These are phyloP conservation scores for Oligia latruncula DNA, from an alignment of 2,888 invertebrate species.

Conservation along the genomic window DNA sequence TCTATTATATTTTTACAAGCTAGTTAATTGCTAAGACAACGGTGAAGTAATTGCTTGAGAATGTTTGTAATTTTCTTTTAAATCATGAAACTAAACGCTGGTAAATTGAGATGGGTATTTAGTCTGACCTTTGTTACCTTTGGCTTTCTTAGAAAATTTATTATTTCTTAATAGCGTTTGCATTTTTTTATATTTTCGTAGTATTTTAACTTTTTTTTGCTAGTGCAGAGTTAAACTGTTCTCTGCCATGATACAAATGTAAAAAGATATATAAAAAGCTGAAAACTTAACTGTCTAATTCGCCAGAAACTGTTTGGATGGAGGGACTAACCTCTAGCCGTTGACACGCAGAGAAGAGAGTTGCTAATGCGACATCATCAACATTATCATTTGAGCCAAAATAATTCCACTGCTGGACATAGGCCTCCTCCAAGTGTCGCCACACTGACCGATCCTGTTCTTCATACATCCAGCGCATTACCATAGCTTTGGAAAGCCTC, in stretches of 20 bases:
- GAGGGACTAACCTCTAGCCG: neutral
- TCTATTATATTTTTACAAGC: neutral
- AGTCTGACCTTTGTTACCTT: neutral
- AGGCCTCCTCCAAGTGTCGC: neutral
- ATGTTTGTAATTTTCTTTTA: neutral
- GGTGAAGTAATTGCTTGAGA: neutral
- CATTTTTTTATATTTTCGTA: neutral
- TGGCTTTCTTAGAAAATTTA: conserved; percentile 5
- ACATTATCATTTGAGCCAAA: neutral
- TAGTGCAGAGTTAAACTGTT: neutral
- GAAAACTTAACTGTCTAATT: neutral
- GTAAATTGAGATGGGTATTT: neutral
- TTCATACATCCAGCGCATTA: neutral
- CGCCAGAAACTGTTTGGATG: neutral
- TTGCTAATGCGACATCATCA: neutral
- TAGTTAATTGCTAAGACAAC: neutral
- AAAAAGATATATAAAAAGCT: neutral
- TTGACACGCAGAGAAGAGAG: neutral
- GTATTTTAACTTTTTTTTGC: neutral
- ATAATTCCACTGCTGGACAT: too few relatives aligned
- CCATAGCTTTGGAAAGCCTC: neutral
- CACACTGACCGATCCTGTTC: neutral
- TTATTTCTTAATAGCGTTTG: neutral
- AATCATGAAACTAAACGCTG: neutral
- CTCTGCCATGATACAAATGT: neutral